Evolutionary conservation across 2,113 vertebrate genomes (phyloP), one percentile per base, ranked within the genome.

Genomic region (Rhynchomys soricoides): DNA sequence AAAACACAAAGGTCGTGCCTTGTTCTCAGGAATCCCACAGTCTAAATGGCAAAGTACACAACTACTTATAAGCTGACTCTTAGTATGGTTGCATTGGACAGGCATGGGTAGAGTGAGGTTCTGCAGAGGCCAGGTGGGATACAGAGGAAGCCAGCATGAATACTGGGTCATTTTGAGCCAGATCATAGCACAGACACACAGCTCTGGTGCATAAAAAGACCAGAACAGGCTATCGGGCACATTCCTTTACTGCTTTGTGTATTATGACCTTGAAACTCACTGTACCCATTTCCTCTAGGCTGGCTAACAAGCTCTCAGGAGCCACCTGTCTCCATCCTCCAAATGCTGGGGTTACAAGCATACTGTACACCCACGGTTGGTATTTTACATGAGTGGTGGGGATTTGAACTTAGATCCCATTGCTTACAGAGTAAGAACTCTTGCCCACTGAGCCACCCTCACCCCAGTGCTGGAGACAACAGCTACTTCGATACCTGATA

Each of bases 131-230:
- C 24, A n/a, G 59, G 7, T 16, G 37, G 21, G 22, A 43, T 71
- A 16, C 3, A 34, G 22, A 6, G 29, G 66, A 31, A 12, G 5
- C 2, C 11, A 2, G 0, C 0, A 0, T 5, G 15, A 1, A 5
- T 0, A 7, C 7, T 15, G 6, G 26, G 77, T 62, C 43, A 7
- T 26, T 22, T 1, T 7, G 52, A 19, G 5, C 22, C 3, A 50
- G 24, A 45, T 17, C 7, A 57, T 5, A 45, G 90, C 2, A 62
- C 13, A n/a, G 15, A 43, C 1, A 43, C 24, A 62, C 24, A 83
- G 1, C 13, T 82, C 55, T 59, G 55, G 40, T 2, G 1, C n/a
- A 59, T 83, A 43, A 29, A n/a, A 2, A 64, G 59, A 66, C 8
- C 40, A 64, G 79, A 40, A 26, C 24, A 43, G 59, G 40, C 21